These are phyloP conservation scores for Cynopterus sphinx DNA, from an alignment of 2,797 vertebrate species.

Conservation along the genomic window DNA sequence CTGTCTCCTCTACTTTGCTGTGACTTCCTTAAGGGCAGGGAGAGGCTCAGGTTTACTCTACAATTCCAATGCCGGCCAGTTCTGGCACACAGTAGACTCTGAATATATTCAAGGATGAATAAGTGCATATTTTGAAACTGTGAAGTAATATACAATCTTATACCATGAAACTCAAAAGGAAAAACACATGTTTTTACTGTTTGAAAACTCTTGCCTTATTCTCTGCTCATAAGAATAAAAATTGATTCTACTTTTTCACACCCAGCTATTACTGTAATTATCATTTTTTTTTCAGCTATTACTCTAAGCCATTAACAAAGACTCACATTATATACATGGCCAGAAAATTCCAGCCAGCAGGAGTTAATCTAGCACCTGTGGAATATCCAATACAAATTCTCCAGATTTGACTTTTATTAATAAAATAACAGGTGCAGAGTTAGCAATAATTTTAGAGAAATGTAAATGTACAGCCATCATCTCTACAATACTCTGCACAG, in stretches of 20 bases:
- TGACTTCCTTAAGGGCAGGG: slow-evolving; percentile 28
- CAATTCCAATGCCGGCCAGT: neutral
- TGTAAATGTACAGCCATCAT: neutral
- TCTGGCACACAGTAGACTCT: neutral
- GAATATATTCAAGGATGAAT: neutral
- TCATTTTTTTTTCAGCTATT: neutral
- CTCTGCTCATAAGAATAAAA: slow-evolving; percentile 3
- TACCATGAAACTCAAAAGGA: neutral
- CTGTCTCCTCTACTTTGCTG: neutral
- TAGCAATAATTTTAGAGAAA: neutral
- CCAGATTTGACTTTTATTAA: neutral
- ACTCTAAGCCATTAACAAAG: neutral
- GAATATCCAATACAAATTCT: neutral
- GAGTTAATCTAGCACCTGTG: neutral
- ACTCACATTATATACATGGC: neutral
- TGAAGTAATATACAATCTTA: neutral
- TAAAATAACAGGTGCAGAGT: neutral
- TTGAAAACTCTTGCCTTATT: neutral
- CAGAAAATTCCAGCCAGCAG: neutral
- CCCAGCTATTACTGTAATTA: neutral
- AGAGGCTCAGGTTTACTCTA: neutral
- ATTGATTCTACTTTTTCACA: neutral
- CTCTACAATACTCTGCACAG: neutral
- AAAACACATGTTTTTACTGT: neutral
- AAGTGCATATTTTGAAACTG: neutral